These are phyloP conservation scores for Varroa destructor DNA, from an alignment of 1,140 invertebrate genomes.

Conservation along the genomic window DNA sequence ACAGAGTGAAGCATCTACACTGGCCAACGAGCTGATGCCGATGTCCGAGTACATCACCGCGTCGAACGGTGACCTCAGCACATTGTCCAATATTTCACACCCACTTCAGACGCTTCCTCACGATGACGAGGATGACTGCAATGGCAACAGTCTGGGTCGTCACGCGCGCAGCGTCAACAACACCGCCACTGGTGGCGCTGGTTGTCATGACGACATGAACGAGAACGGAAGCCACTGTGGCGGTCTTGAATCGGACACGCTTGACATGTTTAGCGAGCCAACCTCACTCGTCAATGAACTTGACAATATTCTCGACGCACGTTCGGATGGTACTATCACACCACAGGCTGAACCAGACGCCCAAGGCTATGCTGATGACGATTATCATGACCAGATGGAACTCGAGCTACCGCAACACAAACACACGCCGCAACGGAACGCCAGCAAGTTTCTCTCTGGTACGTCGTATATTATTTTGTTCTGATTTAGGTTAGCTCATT, in stretches of 20 bases:
- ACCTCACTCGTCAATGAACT: constrained; percentile 18
- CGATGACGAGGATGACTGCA: no score
- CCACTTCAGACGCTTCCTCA: not conserved
- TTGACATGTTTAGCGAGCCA: constrained; percentile 23
- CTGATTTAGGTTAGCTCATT: no score
- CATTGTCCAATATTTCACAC: constrained; percentile 6
- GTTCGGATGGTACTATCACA: constrained; percentile 18
- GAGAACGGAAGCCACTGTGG: no score
- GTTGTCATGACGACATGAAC: no score
- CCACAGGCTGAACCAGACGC: constrained; percentile 1
- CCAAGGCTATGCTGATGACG: constrained; percentile 15
- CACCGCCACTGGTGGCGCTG: no score
- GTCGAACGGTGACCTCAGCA: constrained; percentile 19
- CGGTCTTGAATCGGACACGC: constrained; percentile 14
- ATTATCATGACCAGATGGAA: constrained; percentile 27
- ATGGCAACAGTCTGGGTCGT: no score
- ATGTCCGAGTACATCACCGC: constrained; percentile 17
- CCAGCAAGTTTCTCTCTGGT: not conserved
- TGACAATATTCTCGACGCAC: constrained; percentile 21
- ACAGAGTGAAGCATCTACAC: constrained; percentile 20
- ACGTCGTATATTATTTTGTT: not conserved
- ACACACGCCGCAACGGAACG: not conserved
- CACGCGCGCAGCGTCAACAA: no score
- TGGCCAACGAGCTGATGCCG: constrained; percentile 27
- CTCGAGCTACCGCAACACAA: not conserved